Conservation (phyloP, 1,140 invertebrate species). For the Camponotus pennsylvanicus region DNA sequence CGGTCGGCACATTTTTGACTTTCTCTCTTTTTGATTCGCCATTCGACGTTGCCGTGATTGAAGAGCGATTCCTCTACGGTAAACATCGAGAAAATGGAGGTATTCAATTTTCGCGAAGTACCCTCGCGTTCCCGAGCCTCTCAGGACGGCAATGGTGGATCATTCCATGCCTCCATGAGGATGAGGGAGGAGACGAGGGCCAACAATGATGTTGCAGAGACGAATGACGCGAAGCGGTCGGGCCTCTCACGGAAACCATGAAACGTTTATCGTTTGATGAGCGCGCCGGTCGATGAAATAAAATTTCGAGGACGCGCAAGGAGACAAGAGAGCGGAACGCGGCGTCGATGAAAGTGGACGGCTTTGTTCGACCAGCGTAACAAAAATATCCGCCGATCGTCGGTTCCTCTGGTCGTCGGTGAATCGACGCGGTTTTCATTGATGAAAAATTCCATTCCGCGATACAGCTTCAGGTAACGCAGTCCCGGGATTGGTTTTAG, state of each 20-base stretch:
- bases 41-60: conserved; percentile 50
- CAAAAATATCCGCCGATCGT: conserved; percentile 67
- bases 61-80: conserved; percentile 48
- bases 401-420: neutral
- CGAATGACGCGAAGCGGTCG: conserved; percentile 59
- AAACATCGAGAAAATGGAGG: conserved; percentile 62
- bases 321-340: conserved; percentile 58
- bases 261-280: conserved; percentile 33
- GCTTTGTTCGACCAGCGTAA: conserved; percentile 60
- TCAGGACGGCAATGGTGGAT: conserved; percentile 64
- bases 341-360: conserved; percentile 34
- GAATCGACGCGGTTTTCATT: conserved; percentile 45
- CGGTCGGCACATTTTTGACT: conserved; percentile 44
- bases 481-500: conserved; percentile 44
- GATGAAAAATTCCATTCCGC: conserved; percentile 51
- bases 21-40: neutral
- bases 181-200: neutral
- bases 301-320: conserved; percentile 63
- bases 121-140: conserved; percentile 44
- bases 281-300: conserved; percentile 55
- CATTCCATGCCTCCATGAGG: conserved; percentile 48
- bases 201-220: conserved; percentile 61
- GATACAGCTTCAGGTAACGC: conserved; percentile 41
- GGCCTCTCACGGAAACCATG: conserved; percentile 35
- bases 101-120: conserved; percentile 67